Conservation (phyloP, 1,140 invertebrate genomes). For the Arctopsyche grandis region DNA sequence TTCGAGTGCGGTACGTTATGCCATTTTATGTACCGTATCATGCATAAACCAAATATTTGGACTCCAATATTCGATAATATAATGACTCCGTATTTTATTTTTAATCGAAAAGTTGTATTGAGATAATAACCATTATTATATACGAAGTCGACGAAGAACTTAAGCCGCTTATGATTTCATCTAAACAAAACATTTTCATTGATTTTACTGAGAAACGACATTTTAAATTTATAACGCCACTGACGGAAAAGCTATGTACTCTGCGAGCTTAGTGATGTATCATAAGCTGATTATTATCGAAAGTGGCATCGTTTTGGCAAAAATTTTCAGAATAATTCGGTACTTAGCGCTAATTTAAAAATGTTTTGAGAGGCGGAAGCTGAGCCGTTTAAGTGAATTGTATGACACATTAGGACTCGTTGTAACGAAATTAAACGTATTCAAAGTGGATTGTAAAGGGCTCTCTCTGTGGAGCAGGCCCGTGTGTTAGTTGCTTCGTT, state of each 20-base stretch:
- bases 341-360: no score
- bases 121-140: no score
- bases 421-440: not conserved
- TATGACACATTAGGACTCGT: not conserved
- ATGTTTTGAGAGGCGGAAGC: no score
- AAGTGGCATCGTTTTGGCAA: not conserved
- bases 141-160: no score
- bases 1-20: slow-evolving; percentile 10
- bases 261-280: no score
- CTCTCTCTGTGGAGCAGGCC: not conserved
- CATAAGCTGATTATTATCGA: no score
- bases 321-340: not conserved
- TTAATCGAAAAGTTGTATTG: not conserved
- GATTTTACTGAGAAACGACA: no score
- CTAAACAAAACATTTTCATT: no score
- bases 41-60: not conserved
- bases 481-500: not conserved
- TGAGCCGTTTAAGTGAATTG: not conserved
- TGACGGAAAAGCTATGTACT: no score
- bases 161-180: no score
- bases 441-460: not conserved
- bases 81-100: not conserved
- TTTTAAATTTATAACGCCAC: no score
- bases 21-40: not conserved
- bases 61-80: not conserved